These are phyloP conservation scores for Tenualosa thibaudeaui DNA, from an alignment of 2,797 vertebrate species.

Conservation along the genomic window DNA sequence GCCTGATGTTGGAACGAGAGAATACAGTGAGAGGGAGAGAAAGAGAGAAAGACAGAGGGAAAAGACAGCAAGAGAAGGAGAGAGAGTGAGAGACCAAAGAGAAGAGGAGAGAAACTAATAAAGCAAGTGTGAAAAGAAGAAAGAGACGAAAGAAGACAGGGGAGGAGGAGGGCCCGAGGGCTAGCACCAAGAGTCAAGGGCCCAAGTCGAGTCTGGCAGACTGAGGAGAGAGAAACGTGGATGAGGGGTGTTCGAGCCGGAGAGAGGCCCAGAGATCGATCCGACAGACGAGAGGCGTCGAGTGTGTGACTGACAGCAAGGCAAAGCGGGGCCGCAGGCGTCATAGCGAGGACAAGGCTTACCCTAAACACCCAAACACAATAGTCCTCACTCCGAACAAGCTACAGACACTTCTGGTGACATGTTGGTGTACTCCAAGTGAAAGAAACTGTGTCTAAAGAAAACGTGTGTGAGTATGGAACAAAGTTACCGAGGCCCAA, in stretches of 20 bases:
- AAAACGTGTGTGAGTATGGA: neutral
- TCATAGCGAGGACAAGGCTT: neutral
- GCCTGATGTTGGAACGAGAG: neutral
- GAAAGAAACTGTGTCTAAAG: neutral
- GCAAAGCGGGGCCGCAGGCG: neutral
- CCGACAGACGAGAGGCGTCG: neutral
- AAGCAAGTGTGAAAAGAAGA: constrained; percentile 25
- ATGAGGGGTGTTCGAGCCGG: too few relatives aligned
- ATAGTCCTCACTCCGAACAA: neutral
- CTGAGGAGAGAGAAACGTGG: neutral
- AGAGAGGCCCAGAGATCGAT: neutral
- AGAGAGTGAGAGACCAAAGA: neutral
- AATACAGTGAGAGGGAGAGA: neutral
- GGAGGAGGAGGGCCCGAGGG: neutral
- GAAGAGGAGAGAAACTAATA: constrained; percentile 5
- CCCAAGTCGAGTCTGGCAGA: neutral
- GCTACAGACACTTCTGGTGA: neutral
- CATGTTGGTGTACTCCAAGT: neutral
- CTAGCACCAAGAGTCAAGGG: too few relatives aligned
- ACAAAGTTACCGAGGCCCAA: neutral
- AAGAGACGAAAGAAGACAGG: neutral
- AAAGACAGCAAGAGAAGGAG: neutral
- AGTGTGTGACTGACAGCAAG: neutral
- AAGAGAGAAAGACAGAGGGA: neutral
- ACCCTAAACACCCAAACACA: constrained; percentile 4